Conservation (phyloP, 2,113 vertebrate species). For the Herpailurus yagouaroundi region DNA sequence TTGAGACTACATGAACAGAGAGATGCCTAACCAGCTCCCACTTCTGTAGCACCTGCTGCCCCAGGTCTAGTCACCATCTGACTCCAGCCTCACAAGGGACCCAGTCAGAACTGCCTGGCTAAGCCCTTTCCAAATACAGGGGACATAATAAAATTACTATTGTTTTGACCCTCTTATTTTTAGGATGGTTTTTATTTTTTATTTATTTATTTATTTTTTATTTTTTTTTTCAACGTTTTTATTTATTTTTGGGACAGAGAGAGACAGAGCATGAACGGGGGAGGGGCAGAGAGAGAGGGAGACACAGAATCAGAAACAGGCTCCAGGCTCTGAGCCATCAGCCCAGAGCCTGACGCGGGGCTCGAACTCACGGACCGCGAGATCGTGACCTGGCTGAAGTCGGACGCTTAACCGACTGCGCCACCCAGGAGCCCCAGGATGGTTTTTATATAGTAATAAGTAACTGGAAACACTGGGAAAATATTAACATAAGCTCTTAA, state of each 20-base stretch:
- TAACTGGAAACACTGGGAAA: constrained; percentile 25
- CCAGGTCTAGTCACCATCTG: background rate
- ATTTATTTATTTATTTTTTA: no score
- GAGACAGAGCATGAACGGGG: no score
- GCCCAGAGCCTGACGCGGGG: no score
- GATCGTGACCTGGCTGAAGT: no score
- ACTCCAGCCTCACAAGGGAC: background rate
- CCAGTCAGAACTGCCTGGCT: background rate
- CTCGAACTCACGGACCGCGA: no score
- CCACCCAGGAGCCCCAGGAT: no score
- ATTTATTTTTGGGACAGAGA: no score
- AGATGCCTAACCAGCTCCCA: background rate
- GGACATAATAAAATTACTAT: background rate
- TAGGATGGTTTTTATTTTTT: background rate
- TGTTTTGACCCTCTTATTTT: background rate
- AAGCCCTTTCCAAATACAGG: background rate
- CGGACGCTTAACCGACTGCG: no score
- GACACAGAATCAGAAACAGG: no score
- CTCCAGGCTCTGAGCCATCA: no score
- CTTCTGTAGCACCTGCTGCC: background rate
- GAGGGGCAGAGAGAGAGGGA: no score
- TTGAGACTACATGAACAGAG: background rate
- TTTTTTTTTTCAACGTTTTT: no score
- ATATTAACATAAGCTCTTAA: constrained; percentile 56
- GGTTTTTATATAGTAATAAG: background rate